These are phyloP conservation scores for Poeciliopsis presidionis DNA, from an alignment of 2,797 vertebrate genomes.

Conservation along the genomic window DNA sequence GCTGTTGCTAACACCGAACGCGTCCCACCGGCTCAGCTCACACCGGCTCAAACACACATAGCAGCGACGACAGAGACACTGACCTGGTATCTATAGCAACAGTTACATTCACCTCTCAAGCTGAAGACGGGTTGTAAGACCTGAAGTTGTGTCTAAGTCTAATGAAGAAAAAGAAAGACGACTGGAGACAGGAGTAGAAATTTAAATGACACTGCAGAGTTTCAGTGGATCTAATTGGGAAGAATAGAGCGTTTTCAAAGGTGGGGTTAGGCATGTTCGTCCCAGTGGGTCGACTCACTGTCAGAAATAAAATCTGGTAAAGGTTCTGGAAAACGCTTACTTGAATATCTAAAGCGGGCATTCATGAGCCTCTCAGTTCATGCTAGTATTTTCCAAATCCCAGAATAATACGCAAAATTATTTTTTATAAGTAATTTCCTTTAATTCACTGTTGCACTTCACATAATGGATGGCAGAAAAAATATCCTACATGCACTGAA, in stretches of 20 bases:
- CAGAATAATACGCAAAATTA: neutral
- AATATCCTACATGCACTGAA: neutral
- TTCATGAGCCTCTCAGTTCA: conserved; percentile 2
- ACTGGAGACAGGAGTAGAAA: neutral
- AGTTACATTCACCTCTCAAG: conserved; percentile 13
- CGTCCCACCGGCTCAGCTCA: neutral
- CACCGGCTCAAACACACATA: conserved; percentile 9
- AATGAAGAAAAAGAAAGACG: neutral
- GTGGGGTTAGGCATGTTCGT: conserved; percentile 18
- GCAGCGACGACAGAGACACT: conserved; percentile 15
- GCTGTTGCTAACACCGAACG: conserved; percentile 35
- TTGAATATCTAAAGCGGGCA: neutral
- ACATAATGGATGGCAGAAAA: neutral
- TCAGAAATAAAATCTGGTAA: conserved; percentile 8
- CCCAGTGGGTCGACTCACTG: conserved; percentile 16
- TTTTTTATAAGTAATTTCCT: neutral
- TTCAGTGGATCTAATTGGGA: conserved; percentile 36
- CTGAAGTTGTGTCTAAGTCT: conserved; percentile 7
- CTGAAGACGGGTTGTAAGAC: conserved; percentile 18
- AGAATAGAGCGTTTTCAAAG: conserved; percentile 17
- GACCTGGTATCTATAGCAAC: conserved; percentile 34
- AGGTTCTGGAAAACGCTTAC: conserved; percentile 9
- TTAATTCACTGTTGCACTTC: neutral
- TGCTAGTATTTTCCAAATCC: neutral
- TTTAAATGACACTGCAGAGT: neutral